A percentile compares a stretch with the other conserved stretches of the same genome.
Evolutionary conservation across 2,888 invertebrate genomes (phyloP).

Genomic region (Agrotis ipsilon): DNA sequence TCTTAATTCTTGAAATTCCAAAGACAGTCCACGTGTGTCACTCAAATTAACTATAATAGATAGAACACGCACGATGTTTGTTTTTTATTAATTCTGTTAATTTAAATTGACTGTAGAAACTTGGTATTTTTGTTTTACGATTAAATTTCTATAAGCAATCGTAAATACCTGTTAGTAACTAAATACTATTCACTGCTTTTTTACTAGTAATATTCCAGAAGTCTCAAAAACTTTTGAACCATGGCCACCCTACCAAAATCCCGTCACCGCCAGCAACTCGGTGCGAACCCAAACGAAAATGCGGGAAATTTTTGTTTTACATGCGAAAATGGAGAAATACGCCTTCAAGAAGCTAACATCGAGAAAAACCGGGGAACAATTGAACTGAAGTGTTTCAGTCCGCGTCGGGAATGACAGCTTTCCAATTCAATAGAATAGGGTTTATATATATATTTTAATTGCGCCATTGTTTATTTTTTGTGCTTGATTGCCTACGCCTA

Average conservation of each 20-base stretch:
- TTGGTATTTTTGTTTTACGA: too few relatives aligned
- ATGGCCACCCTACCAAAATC: slow-evolving; percentile 79
- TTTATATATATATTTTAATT: too few relatives aligned
- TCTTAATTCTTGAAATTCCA: slow-evolving; percentile 31
- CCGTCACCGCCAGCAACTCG: slow-evolving; percentile 85
- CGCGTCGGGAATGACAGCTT: slow-evolving; percentile 79
- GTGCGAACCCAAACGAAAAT: slow-evolving; percentile 83
- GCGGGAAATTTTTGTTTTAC: slow-evolving; percentile 89
- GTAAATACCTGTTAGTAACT: too few relatives aligned
- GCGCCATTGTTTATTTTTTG: slow-evolving; percentile 18
- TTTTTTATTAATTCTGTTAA: too few relatives aligned
- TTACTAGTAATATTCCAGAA: background rate
- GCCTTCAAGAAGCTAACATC: slow-evolving; percentile 72
- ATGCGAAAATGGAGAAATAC: slow-evolving; percentile 87
- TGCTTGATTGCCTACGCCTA: slow-evolving; percentile 36
- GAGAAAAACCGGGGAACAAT: slow-evolving; percentile 75
- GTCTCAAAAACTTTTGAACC: background rate
- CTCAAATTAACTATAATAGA: background rate
- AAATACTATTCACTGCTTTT: background rate
- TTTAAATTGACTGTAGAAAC: too few relatives aligned
- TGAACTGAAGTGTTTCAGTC: slow-evolving; percentile 68
- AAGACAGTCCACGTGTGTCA: background rate
- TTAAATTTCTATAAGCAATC: background rate
- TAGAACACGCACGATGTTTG: background rate
- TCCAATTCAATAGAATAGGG: slow-evolving; percentile 76